phyloP scores from a whole-genome alignment of 2,888 invertebrate genomes.

The Catocala sponsa region DNA sequence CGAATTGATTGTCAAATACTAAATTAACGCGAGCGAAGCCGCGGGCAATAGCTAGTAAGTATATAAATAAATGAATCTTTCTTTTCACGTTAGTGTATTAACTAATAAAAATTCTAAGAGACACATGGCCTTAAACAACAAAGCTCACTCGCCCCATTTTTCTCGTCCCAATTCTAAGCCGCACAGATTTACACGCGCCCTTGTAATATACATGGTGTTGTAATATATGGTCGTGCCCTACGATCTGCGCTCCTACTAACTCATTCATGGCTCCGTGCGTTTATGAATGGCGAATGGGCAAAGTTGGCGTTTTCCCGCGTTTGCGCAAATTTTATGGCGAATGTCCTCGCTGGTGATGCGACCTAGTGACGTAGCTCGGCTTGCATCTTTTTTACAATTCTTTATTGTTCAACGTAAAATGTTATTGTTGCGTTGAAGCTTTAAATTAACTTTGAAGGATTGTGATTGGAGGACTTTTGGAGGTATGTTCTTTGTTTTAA shows the following conservation, averaged over 20 bases:
- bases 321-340: slow-evolving; percentile 61
- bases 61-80: too few species aligned
- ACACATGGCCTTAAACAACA: slow-evolving; percentile 20
- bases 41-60: too few species aligned
- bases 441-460: slow-evolving; percentile 18
- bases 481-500: too few species aligned
- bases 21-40: too few species aligned
- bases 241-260: slow-evolving; percentile 49
- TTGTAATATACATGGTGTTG: slow-evolving; percentile 48
- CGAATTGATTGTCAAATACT: too few species aligned
- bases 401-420: slow-evolving; percentile 20
- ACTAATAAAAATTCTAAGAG: slow-evolving; percentile 3
- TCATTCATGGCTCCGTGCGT: slow-evolving; percentile 54
- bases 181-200: slow-evolving; percentile 48
- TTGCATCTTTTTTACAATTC: slow-evolving; percentile 14
- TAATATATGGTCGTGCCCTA: slow-evolving; percentile 42
- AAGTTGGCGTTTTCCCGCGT: slow-evolving; percentile 54
- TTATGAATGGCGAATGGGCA: slow-evolving; percentile 61
- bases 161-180: slow-evolving; percentile 32
- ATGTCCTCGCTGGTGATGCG: slow-evolving; percentile 41
- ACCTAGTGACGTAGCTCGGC: slow-evolving; percentile 25
- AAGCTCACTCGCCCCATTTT: slow-evolving; percentile 30
- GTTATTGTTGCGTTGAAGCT: slow-evolving; percentile 15
- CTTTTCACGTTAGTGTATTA: too few species aligned
- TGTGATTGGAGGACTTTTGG: not conserved